Evolutionary conservation across 37 sponge, comb jelly and placozoan genomes (phyloP).

Genomic region (Cliona cf. orientalis): DNA sequence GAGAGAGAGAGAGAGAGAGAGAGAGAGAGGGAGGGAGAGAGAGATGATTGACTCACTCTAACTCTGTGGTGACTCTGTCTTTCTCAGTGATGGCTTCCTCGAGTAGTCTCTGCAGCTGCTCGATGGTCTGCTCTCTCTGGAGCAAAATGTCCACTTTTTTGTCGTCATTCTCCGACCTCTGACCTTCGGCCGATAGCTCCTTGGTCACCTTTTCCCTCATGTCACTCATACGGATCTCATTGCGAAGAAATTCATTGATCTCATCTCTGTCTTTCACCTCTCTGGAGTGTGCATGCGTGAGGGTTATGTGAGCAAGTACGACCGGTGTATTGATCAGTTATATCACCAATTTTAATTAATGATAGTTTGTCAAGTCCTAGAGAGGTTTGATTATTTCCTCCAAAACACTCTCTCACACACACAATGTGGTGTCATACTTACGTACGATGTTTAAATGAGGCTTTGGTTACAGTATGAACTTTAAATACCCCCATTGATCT

Average conservation of each 20-base stretch:
- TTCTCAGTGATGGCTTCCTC: conserved; percentile 13
- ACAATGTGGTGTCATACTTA: no score
- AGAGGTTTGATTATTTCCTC: no score
- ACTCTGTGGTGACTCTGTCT: conserved; percentile 2
- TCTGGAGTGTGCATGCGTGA: background rate
- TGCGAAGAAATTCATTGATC: conserved; percentile 54
- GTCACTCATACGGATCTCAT: conserved; percentile 43
- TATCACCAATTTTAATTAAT: no score
- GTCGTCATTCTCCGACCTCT: background rate
- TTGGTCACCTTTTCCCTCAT: conserved; percentile 21
- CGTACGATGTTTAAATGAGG: no score
- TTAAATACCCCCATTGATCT: no score
- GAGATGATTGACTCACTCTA: conserved; percentile 25
- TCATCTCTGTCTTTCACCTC: conserved; percentile 58
- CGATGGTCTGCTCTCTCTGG: conserved; percentile 53
- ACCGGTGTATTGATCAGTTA: no score
- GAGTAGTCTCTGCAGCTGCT: conserved; percentile 23
- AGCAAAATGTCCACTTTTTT: conserved; percentile 44
- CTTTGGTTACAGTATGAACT: no score
- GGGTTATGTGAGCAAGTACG: background rate
- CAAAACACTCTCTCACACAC: no score
- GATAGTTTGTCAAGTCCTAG: no score
- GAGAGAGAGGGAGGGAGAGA: conserved; percentile 22
- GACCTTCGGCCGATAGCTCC: background rate
- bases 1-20: conserved; percentile 57